phyloP scores from a whole-genome alignment of 2,888 invertebrate genomes.

The Gari tellinella region DNA sequence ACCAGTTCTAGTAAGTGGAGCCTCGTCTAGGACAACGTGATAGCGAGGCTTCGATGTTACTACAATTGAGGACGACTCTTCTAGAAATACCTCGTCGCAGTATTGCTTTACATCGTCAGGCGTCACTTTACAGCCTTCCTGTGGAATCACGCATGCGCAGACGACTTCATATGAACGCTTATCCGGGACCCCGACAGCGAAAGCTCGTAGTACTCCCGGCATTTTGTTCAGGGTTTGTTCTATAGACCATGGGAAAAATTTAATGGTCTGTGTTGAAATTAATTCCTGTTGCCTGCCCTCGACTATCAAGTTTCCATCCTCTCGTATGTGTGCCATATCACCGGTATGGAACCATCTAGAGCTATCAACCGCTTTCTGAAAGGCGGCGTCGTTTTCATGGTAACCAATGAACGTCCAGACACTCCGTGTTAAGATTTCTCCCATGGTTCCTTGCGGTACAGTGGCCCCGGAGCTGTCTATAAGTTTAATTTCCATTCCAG shows the following conservation, averaged over 20 bases:
- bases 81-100: conserved; percentile 13
- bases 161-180: conserved; percentile 19
- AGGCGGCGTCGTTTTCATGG: conserved; percentile 15
- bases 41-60: conserved; percentile 13
- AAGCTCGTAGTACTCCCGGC: conserved; percentile 13
- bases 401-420: conserved; percentile 32
- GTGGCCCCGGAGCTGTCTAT: conserved; percentile 23
- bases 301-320: conserved; percentile 41
- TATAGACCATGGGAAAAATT: conserved; percentile 28
- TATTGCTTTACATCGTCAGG: background rate
- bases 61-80: background rate
- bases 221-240: conserved; percentile 19
- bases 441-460: conserved; percentile 29
- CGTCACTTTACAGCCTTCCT: background rate
- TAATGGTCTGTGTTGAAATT: conserved; percentile 26
- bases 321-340: conserved; percentile 24
- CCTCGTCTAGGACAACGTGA: conserved; percentile 13
- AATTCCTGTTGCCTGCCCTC: conserved; percentile 28
- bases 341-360: conserved; percentile 32
- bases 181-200: conserved; percentile 42
- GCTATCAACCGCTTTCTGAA: conserved; percentile 17
- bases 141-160: conserved; percentile 36
- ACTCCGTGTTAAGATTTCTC: conserved; percentile 34
- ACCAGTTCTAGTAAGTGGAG: conserved; percentile 18
- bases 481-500: conserved; percentile 42